phyloP scores from a whole-genome alignment of 2,888 invertebrate genomes.

The Podotricha telesiphe region DNA sequence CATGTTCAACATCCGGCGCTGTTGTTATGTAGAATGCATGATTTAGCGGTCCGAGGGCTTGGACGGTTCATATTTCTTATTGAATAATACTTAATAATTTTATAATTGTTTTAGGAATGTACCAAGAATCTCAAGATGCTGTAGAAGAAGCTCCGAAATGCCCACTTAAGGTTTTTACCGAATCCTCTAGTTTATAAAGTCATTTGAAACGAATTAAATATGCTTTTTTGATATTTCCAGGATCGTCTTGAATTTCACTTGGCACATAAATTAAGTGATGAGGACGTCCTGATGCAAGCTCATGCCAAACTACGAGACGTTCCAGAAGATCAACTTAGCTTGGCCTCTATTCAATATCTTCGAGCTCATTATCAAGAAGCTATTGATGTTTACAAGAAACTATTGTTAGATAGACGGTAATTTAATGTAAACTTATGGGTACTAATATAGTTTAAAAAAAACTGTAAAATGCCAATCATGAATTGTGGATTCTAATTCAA shows the following conservation, averaged over 20 bases:
- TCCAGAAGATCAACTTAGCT: constrained; percentile 96
- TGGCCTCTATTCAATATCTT: constrained; percentile 98
- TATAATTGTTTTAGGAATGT: constrained; percentile 83
- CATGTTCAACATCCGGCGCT: too few relatives aligned
- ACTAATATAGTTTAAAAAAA: too few relatives aligned
- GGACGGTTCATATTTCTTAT: too few relatives aligned
- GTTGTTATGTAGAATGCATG: too few relatives aligned
- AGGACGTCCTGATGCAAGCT: constrained; percentile 91
- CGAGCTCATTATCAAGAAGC: constrained; percentile 99
- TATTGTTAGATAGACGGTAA: constrained; percentile 96
- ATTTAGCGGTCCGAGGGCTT: too few relatives aligned
- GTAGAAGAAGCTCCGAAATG: constrained; percentile 86
- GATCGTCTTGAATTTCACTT: constrained; percentile 95
- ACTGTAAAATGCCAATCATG: too few relatives aligned
- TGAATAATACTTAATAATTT: too few relatives aligned
- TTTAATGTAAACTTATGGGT: too few relatives aligned
- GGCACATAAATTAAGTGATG: constrained; percentile 96
- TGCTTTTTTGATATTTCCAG: constrained; percentile 58
- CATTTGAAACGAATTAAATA: too few relatives aligned
- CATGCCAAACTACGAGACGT: constrained; percentile 94
- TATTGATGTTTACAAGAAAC: constrained; percentile 98
- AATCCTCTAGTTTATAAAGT: not conserved
- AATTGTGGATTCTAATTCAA: too few relatives aligned
- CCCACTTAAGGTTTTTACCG: constrained; percentile 76
- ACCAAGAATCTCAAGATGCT: constrained; percentile 86